Percentiles rank a stretch among this genome's conserved stretches.
Evolutionary conservation across 2,113 vertebrate species (phyloP).

Genomic region (Hydropotes inermis): DNA sequence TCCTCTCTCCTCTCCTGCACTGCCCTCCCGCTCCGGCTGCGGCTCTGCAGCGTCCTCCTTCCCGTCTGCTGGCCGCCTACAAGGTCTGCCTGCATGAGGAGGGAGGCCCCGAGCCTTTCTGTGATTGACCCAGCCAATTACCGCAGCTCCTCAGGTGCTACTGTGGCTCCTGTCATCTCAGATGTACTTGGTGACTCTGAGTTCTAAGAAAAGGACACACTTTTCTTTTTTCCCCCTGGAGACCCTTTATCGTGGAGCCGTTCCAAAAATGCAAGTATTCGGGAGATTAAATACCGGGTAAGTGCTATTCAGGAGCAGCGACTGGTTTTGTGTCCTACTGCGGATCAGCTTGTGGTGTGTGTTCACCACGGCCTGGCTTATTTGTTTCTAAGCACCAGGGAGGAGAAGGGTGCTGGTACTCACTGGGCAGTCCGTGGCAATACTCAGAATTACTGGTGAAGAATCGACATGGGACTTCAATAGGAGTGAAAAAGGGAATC

Average conservation of each 20-base stretch:
- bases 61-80: background rate
- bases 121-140: background rate
- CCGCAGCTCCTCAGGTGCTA: background rate
- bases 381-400: conserved; percentile 42
- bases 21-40: background rate
- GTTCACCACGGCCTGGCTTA: background rate
- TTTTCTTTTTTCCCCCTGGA: background rate
- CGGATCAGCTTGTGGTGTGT: background rate
- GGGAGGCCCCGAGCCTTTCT: background rate
- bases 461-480: background rate
- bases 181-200: background rate
- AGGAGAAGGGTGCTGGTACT: conserved; percentile 68
- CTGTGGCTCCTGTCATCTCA: background rate
- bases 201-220: background rate
- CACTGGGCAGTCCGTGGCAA: conserved; percentile 57
- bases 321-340: background rate
- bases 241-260: background rate
- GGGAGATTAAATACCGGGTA: background rate
- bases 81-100: background rate
- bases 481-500: background rate
- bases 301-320: background rate
- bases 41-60: background rate
- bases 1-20: background rate
- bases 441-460: conserved; percentile 66
- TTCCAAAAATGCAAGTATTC: background rate